Evolutionary conservation across 2,113 vertebrate species (phyloP).

Genomic region (Holacanthus passer): DNA sequence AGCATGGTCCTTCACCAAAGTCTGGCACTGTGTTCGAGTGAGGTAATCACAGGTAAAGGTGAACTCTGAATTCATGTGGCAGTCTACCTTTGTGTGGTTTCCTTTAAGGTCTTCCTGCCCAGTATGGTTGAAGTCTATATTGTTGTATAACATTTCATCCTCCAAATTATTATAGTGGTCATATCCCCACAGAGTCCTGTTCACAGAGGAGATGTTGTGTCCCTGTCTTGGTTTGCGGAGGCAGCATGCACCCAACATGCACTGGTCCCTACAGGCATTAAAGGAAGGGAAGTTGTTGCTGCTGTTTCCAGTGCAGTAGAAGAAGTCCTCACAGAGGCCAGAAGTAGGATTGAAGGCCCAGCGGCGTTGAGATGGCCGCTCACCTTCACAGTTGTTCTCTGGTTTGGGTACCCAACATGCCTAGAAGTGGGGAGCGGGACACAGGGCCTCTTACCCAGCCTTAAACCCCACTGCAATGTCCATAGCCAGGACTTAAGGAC

Average conservation of each 20-base stretch:
- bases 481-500: conserved; percentile 12
- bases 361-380: conserved; percentile 28
- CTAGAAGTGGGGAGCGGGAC: conserved; percentile 53
- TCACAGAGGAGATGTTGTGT: conserved; percentile 40
- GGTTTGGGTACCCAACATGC: conserved; percentile 58
- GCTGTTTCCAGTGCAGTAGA: conserved; percentile 63
- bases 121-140: conserved; percentile 40
- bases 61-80: conserved; percentile 23
- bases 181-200: conserved; percentile 16
- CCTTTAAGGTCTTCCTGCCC: conserved; percentile 16
- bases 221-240: conserved; percentile 44
- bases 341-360: conserved; percentile 66
- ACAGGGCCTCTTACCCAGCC: conserved; percentile 47
- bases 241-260: conserved; percentile 72
- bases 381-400: conserved; percentile 51
- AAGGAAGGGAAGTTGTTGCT: conserved; percentile 70
- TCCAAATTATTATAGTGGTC: conserved; percentile 30
- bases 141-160: conserved; percentile 27
- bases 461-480: conserved; percentile 27
- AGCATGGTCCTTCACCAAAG: conserved; percentile 12
- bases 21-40: conserved; percentile 53
- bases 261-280: conserved; percentile 59
- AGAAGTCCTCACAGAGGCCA: conserved; percentile 65
- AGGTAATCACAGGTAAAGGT: conserved; percentile 60
- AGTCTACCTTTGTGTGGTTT: conserved; percentile 18